Percentiles rank a stretch among this genome's conserved stretches.
These are phyloP conservation scores for Corvus hawaiiensis DNA, from an alignment of 2,113 vertebrate genomes.

Conservation along the genomic window DNA sequence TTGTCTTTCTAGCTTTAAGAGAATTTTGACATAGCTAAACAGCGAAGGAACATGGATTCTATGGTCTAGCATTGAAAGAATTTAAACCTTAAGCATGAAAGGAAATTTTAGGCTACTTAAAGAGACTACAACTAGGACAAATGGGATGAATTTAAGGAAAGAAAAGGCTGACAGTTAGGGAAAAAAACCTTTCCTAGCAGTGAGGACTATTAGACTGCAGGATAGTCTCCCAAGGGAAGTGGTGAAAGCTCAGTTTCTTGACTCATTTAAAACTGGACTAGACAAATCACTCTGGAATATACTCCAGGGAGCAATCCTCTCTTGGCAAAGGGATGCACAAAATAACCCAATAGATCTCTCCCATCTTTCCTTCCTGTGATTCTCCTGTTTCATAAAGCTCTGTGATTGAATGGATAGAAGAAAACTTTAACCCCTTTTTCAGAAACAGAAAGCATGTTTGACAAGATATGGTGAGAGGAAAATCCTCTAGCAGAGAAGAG, in stretches of 20 bases:
- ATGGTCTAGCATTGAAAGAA: neutral
- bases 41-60: neutral
- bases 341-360: constrained; percentile 41
- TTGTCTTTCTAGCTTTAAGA: neutral
- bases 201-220: constrained; percentile 43
- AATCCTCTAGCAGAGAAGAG: neutral
- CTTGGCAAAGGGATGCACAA: constrained; percentile 50
- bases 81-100: neutral
- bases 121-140: neutral
- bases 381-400: constrained; percentile 13
- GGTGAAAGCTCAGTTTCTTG: constrained; percentile 43
- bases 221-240: constrained; percentile 43
- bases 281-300: constrained; percentile 52
- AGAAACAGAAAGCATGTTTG: constrained; percentile 5
- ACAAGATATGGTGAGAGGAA: neutral
- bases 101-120: neutral
- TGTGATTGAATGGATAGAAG: constrained; percentile 13
- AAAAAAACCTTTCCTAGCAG: constrained; percentile 33
- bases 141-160: constrained; percentile 33
- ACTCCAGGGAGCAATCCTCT: constrained; percentile 38
- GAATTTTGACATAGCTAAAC: neutral
- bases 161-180: constrained; percentile 6
- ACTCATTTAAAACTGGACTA: constrained; percentile 46
- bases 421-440: constrained; percentile 43
- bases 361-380: neutral